Evolutionary conservation across 2,888 invertebrate genomes (phyloP), one percentile per base, ranked within the genome.

Genomic region (Melieria crassipennis): DNA sequence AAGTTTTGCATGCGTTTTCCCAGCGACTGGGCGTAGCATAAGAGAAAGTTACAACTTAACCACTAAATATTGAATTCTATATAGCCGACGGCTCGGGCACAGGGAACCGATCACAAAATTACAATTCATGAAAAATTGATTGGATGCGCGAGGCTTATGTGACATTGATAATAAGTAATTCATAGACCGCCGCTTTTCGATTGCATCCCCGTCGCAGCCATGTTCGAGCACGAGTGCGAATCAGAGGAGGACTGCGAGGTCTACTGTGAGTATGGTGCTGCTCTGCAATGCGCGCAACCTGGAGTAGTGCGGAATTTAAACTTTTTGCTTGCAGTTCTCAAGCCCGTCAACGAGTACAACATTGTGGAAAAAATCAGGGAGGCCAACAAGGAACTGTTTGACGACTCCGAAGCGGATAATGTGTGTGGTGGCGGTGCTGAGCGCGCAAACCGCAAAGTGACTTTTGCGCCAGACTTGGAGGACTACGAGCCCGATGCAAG

Each of bases 291-390:
- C n/a, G n/a, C n/a, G 30, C 30, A 30, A 30, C 30, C 2, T 30
- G 30, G 3, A 42, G n/a, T 9, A 61, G 9, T 50, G 52, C 42
- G 43, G 5, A 42, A 7, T 7, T 16, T 42, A n/a, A 42, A 56
- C 5, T 42, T 7, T 16, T 13, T 60, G 11, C 75, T 75, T 73
- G 65, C 75, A 85, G 85, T 85, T 78, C 79, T 85, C 58, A 85
- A 84, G 72, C 85, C 85, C 7, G 87, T 88, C 48, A 88, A 88
- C 72, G 89, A 89, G 62, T 89, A 89, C 80, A 89, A 89, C 78
- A 88, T 89, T 72, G 85, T 87, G 73, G 88, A 89, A 78, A 89
- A 88, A 83, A 87, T 89, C 13, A 88, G 87, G 79, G 87, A 88
- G 78, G 89, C 89, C 56, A 89, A 89, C 79, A 85, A 87, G 73